These are phyloP conservation scores for Actenoides hombroni DNA, from an alignment of 2,113 vertebrate genomes.

Conservation along the genomic window DNA sequence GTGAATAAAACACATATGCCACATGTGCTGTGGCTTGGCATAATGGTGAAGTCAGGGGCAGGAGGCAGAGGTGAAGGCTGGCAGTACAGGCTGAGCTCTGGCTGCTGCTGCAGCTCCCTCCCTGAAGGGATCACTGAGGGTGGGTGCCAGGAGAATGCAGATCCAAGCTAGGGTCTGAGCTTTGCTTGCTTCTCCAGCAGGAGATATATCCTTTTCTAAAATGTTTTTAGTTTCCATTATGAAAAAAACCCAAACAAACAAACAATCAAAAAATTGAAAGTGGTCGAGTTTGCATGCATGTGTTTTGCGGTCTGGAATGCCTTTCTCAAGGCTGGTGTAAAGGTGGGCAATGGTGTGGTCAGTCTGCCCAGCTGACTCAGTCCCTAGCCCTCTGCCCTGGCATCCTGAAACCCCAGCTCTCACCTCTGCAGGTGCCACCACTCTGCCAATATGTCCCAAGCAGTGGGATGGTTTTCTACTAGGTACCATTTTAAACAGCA, in stretches of 20 bases:
- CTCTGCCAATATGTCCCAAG: not conserved
- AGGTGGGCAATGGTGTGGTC: not conserved
- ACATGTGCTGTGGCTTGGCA: not conserved
- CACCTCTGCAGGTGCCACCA: not conserved
- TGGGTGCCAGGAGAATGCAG: not conserved
- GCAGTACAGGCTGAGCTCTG: not conserved
- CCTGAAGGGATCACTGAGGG: rapidly evolving
- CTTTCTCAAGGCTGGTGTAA: not conserved
- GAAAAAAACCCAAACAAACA: too few relatives aligned
- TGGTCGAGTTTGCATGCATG: rapidly evolving
- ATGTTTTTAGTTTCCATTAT: not conserved
- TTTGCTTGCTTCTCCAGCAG: not conserved
- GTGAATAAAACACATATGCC: not conserved
- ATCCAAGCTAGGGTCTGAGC: not conserved
- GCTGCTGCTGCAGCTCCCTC: not conserved
- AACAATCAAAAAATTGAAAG: not conserved
- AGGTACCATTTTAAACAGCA: not conserved
- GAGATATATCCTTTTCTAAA: not conserved
- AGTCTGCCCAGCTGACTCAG: not conserved
- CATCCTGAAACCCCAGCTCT: not conserved
- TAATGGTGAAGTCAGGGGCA: not conserved
- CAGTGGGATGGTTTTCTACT: not conserved
- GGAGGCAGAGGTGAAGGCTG: not conserved
- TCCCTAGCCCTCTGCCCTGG: not conserved
- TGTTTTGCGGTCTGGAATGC: not conserved